phyloP scores from a whole-genome alignment of 2,888 invertebrate species.

The Caenorhabditis sinica region DNA sequence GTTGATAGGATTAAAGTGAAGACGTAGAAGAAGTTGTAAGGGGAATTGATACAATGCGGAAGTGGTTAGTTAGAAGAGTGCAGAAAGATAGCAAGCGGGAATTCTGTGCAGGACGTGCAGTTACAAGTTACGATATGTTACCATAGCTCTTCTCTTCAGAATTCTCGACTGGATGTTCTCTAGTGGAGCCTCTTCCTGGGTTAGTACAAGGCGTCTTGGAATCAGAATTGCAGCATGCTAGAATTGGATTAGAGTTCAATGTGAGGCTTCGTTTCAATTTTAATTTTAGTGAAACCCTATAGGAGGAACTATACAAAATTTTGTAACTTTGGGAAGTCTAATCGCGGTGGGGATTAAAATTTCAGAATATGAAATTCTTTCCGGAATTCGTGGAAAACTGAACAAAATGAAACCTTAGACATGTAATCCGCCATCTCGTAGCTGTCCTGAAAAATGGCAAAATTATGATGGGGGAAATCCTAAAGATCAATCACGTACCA shows the following conservation, averaged over 20 bases:
- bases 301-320: constrained; percentile 46
- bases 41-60: neutral
- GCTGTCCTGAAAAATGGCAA: constrained; percentile 47
- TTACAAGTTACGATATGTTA: constrained; percentile 21
- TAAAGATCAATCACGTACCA: constrained; percentile 31
- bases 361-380: neutral
- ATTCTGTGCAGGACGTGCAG: constrained; percentile 4
- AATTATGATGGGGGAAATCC: constrained; percentile 12
- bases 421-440: constrained; percentile 57
- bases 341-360: constrained; percentile 41
- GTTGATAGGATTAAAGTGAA: constrained; percentile 46
- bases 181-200: constrained; percentile 44
- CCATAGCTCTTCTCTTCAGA: constrained; percentile 57
- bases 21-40: constrained; percentile 47
- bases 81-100: neutral
- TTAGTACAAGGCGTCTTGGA: constrained; percentile 53
- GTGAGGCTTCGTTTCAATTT: constrained; percentile 38
- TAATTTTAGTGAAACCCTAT: constrained; percentile 28
- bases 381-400: constrained; percentile 20
- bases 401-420: constrained; percentile 53
- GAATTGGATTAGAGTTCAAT: constrained; percentile 46
- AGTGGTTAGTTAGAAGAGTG: constrained; percentile 24
- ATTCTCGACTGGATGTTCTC: constrained; percentile 55
- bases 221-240: constrained; percentile 60
- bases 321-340: constrained; percentile 29